Evolutionary conservation across 2,888 invertebrate genomes (phyloP).

Genomic region (Diarsia brunnea): DNA sequence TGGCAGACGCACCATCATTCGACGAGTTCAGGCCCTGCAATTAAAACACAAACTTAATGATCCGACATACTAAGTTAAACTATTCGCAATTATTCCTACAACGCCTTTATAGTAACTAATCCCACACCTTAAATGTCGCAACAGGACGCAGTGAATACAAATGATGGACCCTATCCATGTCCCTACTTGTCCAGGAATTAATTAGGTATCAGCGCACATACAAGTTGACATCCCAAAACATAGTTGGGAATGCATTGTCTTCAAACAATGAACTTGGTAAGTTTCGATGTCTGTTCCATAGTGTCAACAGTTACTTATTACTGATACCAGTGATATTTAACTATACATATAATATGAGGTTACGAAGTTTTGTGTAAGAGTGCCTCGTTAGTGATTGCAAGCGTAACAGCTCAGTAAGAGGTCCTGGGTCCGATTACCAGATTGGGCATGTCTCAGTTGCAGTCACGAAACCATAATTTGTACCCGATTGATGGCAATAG

Average conservation of each 20-base stretch:
- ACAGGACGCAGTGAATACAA: slow-evolving; percentile 75
- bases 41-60: slow-evolving; percentile 61
- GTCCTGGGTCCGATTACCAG: not conserved
- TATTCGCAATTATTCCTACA: slow-evolving; percentile 61
- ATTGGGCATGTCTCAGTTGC: not conserved
- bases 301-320: slow-evolving; percentile 42
- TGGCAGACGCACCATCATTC: slow-evolving; percentile 87
- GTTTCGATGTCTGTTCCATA: slow-evolving; percentile 51
- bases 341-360: slow-evolving; percentile 19
- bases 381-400: not conserved
- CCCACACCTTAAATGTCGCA: slow-evolving; percentile 69
- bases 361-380: slow-evolving; percentile 11
- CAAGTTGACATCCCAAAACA: slow-evolving; percentile 79
- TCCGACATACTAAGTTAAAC: not conserved
- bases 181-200: slow-evolving; percentile 74
- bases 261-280: slow-evolving; percentile 76
- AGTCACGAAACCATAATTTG: not conserved
- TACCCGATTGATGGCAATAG: not conserved
- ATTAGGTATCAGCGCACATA: slow-evolving; percentile 73
- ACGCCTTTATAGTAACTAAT: slow-evolving; percentile 73
- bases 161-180: slow-evolving; percentile 67
- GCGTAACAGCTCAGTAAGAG: not conserved
- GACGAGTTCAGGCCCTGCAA: slow-evolving; percentile 93
- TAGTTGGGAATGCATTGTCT: slow-evolving; percentile 79
- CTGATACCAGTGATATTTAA: slow-evolving; percentile 19